Conservation (phyloP, 2,888 invertebrate species). For the Epinotia bilunana region DNA sequence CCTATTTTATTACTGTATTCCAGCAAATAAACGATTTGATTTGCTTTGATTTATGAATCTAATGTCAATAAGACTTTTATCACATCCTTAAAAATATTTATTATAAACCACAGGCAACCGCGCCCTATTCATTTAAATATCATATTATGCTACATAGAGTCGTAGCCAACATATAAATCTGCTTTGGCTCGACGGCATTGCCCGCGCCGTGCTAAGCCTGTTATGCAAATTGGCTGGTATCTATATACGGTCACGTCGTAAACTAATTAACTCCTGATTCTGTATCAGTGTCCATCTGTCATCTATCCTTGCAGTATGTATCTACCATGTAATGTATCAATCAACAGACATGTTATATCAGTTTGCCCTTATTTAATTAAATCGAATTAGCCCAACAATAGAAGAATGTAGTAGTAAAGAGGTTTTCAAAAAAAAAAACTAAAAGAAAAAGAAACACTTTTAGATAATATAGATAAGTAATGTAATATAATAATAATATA, state of each 20-base stretch:
- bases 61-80: too few species aligned
- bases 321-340: neutral
- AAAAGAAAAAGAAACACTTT: too few species aligned
- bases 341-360: neutral
- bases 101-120: too few species aligned
- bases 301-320: conserved; percentile 34
- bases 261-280: conserved; percentile 79
- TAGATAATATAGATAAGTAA: too few species aligned
- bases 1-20: too few species aligned
- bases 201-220: conserved; percentile 58
- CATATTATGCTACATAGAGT: neutral
- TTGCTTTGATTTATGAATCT: too few species aligned
- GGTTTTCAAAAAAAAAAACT: too few species aligned
- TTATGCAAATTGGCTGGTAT: conserved; percentile 60
- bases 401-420: too few species aligned
- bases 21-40: too few species aligned
- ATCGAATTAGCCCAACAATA: too few species aligned
- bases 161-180: conserved; percentile 8
- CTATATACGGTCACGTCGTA: conserved; percentile 71
- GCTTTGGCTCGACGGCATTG: conserved; percentile 12
- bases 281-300: conserved; percentile 64
- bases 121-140: neutral
- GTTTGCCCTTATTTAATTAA: neutral
- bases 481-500: too few species aligned
- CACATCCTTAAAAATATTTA: too few species aligned